Percentiles rank a stretch among this genome's conserved stretches.
phyloP scores from a whole-genome alignment of 1,140 invertebrate genomes.

The Zophobas morio region DNA sequence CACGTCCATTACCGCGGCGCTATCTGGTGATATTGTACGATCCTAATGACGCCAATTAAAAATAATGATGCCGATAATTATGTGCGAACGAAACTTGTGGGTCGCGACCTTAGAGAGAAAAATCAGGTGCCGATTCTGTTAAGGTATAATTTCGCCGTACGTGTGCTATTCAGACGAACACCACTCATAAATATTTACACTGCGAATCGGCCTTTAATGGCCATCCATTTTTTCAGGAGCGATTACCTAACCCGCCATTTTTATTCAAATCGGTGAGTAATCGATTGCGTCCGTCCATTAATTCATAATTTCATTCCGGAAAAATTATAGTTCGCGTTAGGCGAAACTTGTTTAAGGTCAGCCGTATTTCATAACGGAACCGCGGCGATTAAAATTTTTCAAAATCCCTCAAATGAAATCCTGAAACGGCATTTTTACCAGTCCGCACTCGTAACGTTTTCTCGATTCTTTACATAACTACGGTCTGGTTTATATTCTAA shows the following conservation, averaged over 20 bases:
- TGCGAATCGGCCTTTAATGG: slow-evolving; percentile 16
- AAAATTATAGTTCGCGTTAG: background rate
- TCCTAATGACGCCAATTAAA: slow-evolving; percentile 23
- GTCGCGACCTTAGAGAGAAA: background rate
- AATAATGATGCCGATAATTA: slow-evolving; percentile 16
- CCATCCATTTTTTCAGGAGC: slow-evolving; percentile 10
- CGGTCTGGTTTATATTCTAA: background rate
- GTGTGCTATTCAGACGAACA: background rate
- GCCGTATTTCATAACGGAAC: background rate
- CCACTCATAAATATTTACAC: slow-evolving; percentile 9
- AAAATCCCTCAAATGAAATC: background rate
- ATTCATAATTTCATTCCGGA: slow-evolving; percentile 18
- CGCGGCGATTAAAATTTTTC: background rate
- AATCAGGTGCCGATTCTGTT: background rate
- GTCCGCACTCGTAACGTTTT: background rate
- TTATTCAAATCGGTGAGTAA: slow-evolving; percentile 15
- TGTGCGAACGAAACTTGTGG: slow-evolving; percentile 1
- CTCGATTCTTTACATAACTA: background rate
- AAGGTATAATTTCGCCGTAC: background rate
- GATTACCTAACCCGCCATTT: slow-evolving; percentile 26
- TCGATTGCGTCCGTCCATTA: slow-evolving; percentile 4
- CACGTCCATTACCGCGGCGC: background rate
- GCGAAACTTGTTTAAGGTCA: background rate
- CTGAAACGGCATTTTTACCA: no score
- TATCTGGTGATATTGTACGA: slow-evolving; percentile 9